Conservation (phyloP, 2,888 invertebrate species). For the Tetragnatha montana region DNA sequence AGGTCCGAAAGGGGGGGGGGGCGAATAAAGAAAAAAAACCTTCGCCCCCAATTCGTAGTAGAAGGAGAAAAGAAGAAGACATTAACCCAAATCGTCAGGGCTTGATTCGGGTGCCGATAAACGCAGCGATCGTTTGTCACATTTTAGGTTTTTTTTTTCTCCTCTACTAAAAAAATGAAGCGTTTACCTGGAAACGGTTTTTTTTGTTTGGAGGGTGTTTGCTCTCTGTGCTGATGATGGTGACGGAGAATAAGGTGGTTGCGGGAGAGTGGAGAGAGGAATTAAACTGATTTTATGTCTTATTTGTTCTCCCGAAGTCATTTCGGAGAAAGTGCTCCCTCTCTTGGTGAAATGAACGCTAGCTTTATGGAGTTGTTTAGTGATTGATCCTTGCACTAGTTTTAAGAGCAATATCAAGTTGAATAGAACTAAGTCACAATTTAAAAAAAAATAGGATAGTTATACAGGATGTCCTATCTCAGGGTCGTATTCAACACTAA, state of each 20-base stretch:
- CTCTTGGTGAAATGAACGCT: too few species aligned
- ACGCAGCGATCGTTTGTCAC: conserved; percentile 36
- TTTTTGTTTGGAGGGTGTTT: not conserved
- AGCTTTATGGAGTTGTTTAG: too few species aligned
- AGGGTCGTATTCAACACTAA: too few species aligned
- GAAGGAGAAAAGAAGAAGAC: conserved; percentile 14
- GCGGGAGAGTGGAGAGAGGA: not conserved
- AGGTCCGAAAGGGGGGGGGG: not conserved
- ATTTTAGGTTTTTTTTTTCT: not conserved
- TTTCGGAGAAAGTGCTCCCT: too few species aligned
- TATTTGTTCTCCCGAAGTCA: not conserved
- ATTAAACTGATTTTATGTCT: not conserved
- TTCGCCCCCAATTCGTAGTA: not conserved
- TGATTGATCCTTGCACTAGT: too few species aligned
- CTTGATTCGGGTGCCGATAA: conserved; percentile 22
- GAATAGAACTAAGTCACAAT: too few species aligned
- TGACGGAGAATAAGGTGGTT: too few species aligned
- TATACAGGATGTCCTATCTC: too few species aligned
- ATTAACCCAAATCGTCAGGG: conserved; percentile 46
- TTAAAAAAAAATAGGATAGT: too few species aligned
- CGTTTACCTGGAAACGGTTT: not conserved
- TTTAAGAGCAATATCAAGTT: too few species aligned
- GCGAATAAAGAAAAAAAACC: not conserved
- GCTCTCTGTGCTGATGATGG: too few species aligned
- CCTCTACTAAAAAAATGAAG: too few species aligned